Conservation (phyloP, 2,113 vertebrate species). For the Sakesphorus luctuosus region DNA sequence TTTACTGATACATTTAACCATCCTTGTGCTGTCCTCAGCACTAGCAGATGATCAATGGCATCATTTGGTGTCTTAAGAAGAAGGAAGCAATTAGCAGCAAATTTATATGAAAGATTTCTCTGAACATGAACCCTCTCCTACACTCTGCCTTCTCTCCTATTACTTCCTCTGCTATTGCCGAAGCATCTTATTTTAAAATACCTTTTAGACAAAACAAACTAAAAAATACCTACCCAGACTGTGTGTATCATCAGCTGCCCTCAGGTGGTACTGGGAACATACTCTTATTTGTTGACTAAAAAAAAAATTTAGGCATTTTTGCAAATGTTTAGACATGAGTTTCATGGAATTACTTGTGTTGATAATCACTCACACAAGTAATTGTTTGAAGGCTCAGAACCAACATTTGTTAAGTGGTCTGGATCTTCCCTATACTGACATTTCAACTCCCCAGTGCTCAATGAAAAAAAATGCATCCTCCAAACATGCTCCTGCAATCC, state of each 20-base stretch:
- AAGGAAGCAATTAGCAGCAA: constrained; percentile 67
- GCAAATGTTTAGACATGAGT: neutral
- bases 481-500: neutral
- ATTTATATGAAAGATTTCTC: constrained; percentile 64
- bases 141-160: constrained; percentile 17
- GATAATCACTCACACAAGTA: neutral
- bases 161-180: neutral
- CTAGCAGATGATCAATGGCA: constrained; percentile 63
- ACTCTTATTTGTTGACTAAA: neutral
- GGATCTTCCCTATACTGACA: neutral
- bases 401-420: neutral
- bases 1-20: constrained; percentile 57
- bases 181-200: neutral
- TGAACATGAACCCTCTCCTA: neutral
- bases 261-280: neutral
- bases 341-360: neutral
- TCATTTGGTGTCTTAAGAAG: constrained; percentile 64
- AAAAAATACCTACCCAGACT: neutral
- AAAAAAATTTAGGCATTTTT: neutral
- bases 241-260: neutral
- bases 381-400: neutral
- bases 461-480: neutral
- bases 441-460: neutral
- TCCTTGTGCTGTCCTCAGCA: constrained; percentile 51
- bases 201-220: neutral